Conservation (phyloP, 2,888 invertebrate genomes). For the Drosophila ezoana region DNA sequence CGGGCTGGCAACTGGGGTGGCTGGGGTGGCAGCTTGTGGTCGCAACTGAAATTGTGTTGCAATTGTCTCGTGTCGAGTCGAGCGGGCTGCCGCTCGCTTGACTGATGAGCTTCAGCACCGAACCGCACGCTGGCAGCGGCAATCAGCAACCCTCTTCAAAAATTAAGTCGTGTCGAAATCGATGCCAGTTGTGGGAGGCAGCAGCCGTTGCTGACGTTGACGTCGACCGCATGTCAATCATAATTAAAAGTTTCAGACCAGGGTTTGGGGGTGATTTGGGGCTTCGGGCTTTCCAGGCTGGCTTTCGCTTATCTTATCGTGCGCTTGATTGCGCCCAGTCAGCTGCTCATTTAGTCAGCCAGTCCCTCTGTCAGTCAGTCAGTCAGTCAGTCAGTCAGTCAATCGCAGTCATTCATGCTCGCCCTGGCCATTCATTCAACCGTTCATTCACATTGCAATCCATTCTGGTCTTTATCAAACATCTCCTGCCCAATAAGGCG, state of each 20-base stretch:
- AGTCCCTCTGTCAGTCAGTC: constrained; percentile 21
- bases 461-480: constrained; percentile 48
- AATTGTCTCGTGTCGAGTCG: constrained; percentile 56
- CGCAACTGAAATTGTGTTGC: constrained; percentile 60
- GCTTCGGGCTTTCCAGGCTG: constrained; percentile 18
- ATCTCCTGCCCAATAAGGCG: constrained; percentile 62
- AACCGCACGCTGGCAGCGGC: constrained; percentile 52
- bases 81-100: constrained; percentile 36
- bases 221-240: constrained; percentile 76
- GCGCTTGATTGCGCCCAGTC: constrained; percentile 63
- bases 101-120: constrained; percentile 74
- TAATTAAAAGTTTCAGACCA: constrained; percentile 70
- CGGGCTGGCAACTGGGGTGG: constrained; percentile 7
- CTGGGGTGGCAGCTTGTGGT: constrained; percentile 36
- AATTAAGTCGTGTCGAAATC: constrained; percentile 79
- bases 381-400: constrained; percentile 20
- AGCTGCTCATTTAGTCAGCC: constrained; percentile 39
- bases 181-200: constrained; percentile 67
- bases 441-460: constrained; percentile 43
- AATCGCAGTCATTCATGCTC: constrained; percentile 54
- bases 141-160: constrained; percentile 77
- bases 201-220: constrained; percentile 23
- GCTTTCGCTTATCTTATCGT: constrained; percentile 68
- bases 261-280: constrained; percentile 4
- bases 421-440: constrained; percentile 27